Evolutionary conservation across 2,888 invertebrate genomes (phyloP).

Genomic region (Cyrtodaria siliqua): DNA sequence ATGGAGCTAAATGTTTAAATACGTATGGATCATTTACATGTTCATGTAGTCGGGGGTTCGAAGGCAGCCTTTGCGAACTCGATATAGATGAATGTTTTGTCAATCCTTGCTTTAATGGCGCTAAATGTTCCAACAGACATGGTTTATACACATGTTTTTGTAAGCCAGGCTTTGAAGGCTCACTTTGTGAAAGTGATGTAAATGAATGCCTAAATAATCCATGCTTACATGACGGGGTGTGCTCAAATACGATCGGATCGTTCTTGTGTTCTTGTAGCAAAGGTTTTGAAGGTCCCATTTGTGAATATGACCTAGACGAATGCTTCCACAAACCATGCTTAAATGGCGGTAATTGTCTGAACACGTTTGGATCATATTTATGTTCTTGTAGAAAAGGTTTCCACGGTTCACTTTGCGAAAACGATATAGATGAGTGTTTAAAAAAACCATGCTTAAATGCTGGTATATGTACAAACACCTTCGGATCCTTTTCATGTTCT

Average conservation of each 20-base stretch:
- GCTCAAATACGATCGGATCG: too few species aligned
- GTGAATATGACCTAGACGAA: conserved; percentile 21
- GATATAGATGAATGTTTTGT: conserved; percentile 12
- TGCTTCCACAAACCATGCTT: conserved; percentile 3
- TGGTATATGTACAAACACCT: background rate
- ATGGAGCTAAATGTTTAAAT: background rate
- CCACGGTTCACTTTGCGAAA: conserved; percentile 4
- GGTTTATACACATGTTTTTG: conserved; percentile 2
- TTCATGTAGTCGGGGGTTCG: background rate
- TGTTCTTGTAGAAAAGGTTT: conserved; percentile 13
- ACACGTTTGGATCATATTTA: conserved; percentile 10
- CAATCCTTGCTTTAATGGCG: background rate
- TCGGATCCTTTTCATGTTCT: conserved; percentile 19
- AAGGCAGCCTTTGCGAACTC: background rate
- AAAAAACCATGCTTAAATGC: background rate
- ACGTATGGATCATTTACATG: background rate
- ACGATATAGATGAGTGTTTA: conserved; percentile 20
- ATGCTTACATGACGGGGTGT: conserved; percentile 7
- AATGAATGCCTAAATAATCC: conserved; percentile 15
- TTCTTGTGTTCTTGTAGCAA: conserved; percentile 9
- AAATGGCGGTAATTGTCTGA: conserved; percentile 8
- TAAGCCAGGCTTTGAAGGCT: background rate
- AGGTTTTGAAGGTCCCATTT: conserved; percentile 10
- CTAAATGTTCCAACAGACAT: background rate
- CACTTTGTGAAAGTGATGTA: background rate